Base-by-base conservation (phyloP, 2,888 invertebrate species). In the Pterobdella sp. region DNA sequence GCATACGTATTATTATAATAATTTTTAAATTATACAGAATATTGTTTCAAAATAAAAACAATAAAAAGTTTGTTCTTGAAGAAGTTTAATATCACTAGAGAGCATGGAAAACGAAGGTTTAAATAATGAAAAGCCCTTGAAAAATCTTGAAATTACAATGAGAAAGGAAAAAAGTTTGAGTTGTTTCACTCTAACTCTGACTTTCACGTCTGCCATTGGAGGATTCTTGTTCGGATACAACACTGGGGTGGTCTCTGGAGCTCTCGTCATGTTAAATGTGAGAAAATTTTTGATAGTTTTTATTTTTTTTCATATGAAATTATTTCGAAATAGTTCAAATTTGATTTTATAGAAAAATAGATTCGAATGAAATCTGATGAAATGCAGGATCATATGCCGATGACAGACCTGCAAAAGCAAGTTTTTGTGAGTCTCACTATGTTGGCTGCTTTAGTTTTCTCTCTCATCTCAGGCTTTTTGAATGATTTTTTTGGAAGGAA, bases 211-310 rank as follows among this genome's bases (percentile, higher is more conserved):
- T 0, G 81, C 82, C 31, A 80, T 83, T 60, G 86, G 86, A 2
- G 86, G 86, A 0, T 86, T 86, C 78, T 80, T 87, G 34, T 87
- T 87, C 79, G 87, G 87, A n/a, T 87, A 88, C 79, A 87, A 87
- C 78, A 87, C 87, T 0, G 87, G 87, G 10, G 86, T 87, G 37
- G 84, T 87, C 1, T 87, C 87, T 0, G 86, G 86, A 29, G 86
- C 86, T 1, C 84, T 86, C 83, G 77, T 86, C 4, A 75, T 83
- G 10, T 75, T 81, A 4, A 69, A 74, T 29, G 72, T 66, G 0
- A 10, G 26, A 14, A 42, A 7, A 42, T 18, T 18, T 14, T 42
- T 42, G 42, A 42, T 42, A 14, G 42, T 42, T 42, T 42, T 42
- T 42, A 14, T 42, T 42, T 42, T 42, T 42, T 42, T 42, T 42